A percentile compares a stretch with the other conserved stretches of the same genome.
Evolutionary conservation across 1,140 invertebrate genomes (phyloP).

Genomic region (Psix sp.): DNA sequence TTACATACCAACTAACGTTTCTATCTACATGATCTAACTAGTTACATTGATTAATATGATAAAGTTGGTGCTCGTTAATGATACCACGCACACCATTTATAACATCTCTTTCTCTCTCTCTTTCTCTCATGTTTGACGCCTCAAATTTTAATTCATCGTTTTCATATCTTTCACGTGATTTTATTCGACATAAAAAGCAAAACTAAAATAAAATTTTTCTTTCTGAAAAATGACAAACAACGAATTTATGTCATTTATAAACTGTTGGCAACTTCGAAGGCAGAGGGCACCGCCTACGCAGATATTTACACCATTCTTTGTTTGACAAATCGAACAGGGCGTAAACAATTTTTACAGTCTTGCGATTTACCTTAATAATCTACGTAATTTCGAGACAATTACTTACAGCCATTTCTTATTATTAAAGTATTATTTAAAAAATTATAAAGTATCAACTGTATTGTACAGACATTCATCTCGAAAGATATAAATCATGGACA

Average conservation of each 20-base stretch:
- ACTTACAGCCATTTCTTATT: too few relatives aligned
- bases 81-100: constrained; percentile 24
- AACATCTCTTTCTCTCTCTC: not conserved
- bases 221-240: constrained; percentile 14
- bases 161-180: constrained; percentile 11
- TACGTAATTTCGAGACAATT: too few relatives aligned
- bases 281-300: constrained; percentile 16
- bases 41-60: constrained; percentile 34
- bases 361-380: too few relatives aligned
- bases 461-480: not conserved
- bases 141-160: constrained; percentile 7
- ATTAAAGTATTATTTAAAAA: too few relatives aligned
- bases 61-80: constrained; percentile 35
- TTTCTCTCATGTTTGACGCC: constrained; percentile 5
- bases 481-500: not conserved
- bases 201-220: constrained; percentile 38
- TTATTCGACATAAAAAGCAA: constrained; percentile 15
- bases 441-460: too few relatives aligned
- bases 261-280: constrained; percentile 10
- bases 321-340: too few relatives aligned
- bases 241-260: constrained; percentile 12
- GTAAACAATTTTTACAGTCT: constrained; percentile 7
- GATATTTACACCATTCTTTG: constrained; percentile 11
- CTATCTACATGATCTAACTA: constrained; percentile 33
- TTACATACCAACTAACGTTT: constrained; percentile 20